Base-by-base conservation (phyloP, 2,888 invertebrate species). In the Carcina quercana region DNA sequence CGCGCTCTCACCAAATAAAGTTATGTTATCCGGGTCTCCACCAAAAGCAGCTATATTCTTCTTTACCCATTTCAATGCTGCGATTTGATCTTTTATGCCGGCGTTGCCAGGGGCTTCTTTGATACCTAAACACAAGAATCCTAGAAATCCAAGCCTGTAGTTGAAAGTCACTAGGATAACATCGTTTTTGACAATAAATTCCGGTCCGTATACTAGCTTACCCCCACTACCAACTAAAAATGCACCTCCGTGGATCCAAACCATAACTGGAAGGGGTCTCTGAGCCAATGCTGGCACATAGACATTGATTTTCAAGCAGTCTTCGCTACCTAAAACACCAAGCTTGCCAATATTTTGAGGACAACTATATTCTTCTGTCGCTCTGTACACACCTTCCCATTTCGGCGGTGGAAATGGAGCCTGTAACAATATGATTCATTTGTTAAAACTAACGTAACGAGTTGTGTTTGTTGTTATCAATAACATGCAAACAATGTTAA, bases 71-170 rank as follows among this genome's bases (percentile, higher is more conserved):
- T 56, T 67, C 8, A 83, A 45, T n/a, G 82, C 82, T 22, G 78
- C 75, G 21, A 80, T 52, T 42, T 82, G 82, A 32, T 83, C 82
- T 53, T 76, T 80, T 1, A 83, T 43, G 0, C 74, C 82, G 28
- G 76, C 76, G 25, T 82, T 83, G 2, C 82, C 82, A 5, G 82
- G 82, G 0, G 72, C 82, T 38, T 76, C 79, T 47, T 76, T 62
- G 3, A 66, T 78, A 4, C 71, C 68, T 6, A 83, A 57, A 45
- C 82, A 82, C 11, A 70, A 42, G 32, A 82, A 83, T 1, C 82
- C 82, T 8, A 82, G 50, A 1, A 61, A 59, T 15, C 78, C 78
- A 30, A 83, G 57, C 44, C 82, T 69, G 42, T 83, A 83, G 42
- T 82, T 76, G 40, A 83, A 71, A 2, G 80, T 78, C 0, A 80